Evolutionary conservation across 2,113 vertebrate genomes (phyloP), one percentile per base, ranked within the genome.

Genomic region (Speoplatyrhinus poulsoni): DNA sequence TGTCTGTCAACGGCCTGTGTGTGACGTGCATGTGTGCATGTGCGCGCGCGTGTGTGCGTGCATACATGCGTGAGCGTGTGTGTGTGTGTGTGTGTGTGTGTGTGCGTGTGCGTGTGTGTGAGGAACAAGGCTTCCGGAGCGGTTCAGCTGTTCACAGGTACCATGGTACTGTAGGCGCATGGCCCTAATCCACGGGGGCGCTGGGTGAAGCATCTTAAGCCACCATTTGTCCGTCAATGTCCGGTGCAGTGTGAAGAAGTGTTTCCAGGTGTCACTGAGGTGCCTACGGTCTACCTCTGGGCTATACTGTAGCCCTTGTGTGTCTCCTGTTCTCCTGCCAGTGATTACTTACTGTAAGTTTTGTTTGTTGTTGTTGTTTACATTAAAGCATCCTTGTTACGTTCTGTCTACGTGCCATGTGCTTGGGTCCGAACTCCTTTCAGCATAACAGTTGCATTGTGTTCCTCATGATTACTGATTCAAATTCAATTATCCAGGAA

Each of bases 81-180:
- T 10, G 6, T 11, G 41, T 41, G 26, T 4, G 47, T 53, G 13
- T 57, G 65, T 11, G 41, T 56, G 46, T 56, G 12, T 13, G 9
- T 12, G 33, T 3, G 49, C 17, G 53, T 19, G 54, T 16, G 66
- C 11, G 9, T 13, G 41, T 41, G 26, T 6, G 47, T 60, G 32
- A 53, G 48, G 36, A 73, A 66, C 12, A 61, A 41, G 12, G 36
- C 48, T 16, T 63, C 46, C 48, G 10, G 49, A 66, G 55, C 17
- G 46, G 46, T 15, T 41, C 36, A 41, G 55, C 17, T 52, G 46
- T 15, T 41, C 36, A 41, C 4, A 41, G 36, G 36, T 6, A 41
- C 36, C 36, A 41, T 41, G 36, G 36, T 41, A 41, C 6, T 41
- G 36, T 41, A 52, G 26, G 17, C 47, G 17, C 17, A 17, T 13